Percentiles rank a stretch among this genome's conserved stretches.
Conservation (phyloP, 2,888 invertebrate species). For the Empis stercorea region DNA sequence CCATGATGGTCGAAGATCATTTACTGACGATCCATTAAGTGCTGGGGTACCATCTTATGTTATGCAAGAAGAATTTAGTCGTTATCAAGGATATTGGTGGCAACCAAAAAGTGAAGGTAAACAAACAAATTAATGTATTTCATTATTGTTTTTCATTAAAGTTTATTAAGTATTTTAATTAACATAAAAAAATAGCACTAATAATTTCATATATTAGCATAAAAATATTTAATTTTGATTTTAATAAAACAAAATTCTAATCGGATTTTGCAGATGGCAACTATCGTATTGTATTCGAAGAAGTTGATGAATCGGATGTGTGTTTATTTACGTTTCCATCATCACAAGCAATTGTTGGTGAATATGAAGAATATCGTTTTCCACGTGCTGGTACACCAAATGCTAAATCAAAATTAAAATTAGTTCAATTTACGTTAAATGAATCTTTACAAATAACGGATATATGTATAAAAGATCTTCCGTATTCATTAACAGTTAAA, state of each 20-base stretch:
- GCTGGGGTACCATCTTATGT: slow-evolving; percentile 97
- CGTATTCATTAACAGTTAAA: slow-evolving; percentile 60
- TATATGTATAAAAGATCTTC: slow-evolving; percentile 60
- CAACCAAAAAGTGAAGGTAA: slow-evolving; percentile 60
- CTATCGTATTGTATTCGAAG: slow-evolving; percentile 73
- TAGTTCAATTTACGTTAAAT: slow-evolving; percentile 63
- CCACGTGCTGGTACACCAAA: slow-evolving; percentile 82
- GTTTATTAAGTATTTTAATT: no score
- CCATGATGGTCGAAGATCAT: slow-evolving; percentile 50
- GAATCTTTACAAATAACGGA: slow-evolving; percentile 55
- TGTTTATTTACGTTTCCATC: slow-evolving; percentile 82
- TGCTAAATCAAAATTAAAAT: slow-evolving; percentile 76
- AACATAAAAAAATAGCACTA: no score
- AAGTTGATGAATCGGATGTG: slow-evolving; percentile 81
- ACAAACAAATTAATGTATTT: no score
- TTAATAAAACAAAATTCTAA: no score
- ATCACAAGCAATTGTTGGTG: slow-evolving; percentile 63
- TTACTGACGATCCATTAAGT: slow-evolving; percentile 72
- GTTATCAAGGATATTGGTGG: slow-evolving; percentile 99
- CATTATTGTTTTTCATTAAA: no score
- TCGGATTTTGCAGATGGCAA: slow-evolving; percentile 50
- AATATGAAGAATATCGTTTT: slow-evolving; percentile 73
- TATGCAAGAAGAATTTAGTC: slow-evolving; percentile 94
- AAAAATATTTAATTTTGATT: no score
- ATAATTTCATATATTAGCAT: no score